Evolutionary conservation across 2,888 invertebrate genomes (phyloP).

Genomic region (Apamea monoglypha): DNA sequence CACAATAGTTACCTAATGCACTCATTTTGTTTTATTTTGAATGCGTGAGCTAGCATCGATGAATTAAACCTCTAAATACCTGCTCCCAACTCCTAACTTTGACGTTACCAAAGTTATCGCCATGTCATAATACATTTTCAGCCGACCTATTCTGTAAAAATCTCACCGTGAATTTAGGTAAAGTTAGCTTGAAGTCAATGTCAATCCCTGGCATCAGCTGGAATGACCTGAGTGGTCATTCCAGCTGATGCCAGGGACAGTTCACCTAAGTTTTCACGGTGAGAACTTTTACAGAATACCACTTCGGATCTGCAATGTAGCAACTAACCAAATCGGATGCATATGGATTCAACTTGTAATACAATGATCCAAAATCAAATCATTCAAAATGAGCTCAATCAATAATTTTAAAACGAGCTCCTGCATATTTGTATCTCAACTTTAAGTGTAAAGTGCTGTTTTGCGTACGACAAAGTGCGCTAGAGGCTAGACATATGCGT

Average conservation of each 20-base stretch:
- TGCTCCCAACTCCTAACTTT: neutral
- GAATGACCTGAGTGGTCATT: neutral
- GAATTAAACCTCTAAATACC: neutral
- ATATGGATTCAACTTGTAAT: neutral
- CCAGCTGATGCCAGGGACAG: neutral
- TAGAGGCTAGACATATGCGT: neutral
- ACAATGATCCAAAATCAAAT: neutral
- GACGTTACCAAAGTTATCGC: neutral
- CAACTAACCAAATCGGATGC: neutral
- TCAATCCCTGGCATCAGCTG: no score
- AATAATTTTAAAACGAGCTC: neutral
- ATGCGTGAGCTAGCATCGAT: conserved; percentile 44
- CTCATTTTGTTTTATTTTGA: conserved; percentile 42
- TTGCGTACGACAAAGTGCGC: neutral
- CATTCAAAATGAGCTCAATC: no score
- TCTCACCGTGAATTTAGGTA: neutral
- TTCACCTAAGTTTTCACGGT: neutral
- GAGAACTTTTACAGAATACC: neutral
- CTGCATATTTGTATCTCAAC: neutral
- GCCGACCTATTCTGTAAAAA: neutral
- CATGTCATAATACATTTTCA: neutral
- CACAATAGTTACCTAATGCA: conserved; percentile 63
- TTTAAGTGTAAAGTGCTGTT: neutral
- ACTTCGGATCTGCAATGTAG: neutral
- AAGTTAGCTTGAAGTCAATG: neutral